phyloP scores from a whole-genome alignment of 2,113 vertebrate genomes.

The Orientallactaga bullata region DNA sequence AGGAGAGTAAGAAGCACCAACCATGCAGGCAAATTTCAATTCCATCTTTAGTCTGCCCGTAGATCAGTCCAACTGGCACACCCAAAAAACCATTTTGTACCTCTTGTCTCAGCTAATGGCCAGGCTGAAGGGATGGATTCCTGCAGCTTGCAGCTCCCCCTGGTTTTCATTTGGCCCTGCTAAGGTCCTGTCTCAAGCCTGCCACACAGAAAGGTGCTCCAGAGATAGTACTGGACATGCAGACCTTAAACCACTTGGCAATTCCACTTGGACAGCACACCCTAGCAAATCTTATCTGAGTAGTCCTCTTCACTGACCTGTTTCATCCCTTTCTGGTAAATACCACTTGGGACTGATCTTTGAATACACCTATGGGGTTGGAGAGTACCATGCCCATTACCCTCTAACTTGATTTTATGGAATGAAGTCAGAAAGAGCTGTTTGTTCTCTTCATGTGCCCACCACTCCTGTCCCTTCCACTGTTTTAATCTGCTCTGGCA shows the following conservation, averaged over 20 bases:
- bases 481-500: conserved; percentile 2
- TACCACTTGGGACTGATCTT: neutral
- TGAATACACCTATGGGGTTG: neutral
- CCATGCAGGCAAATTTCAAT: neutral
- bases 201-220: neutral
- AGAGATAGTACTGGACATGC: neutral
- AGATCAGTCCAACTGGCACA: neutral
- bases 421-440: neutral
- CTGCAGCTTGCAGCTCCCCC: neutral
- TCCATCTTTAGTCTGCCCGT: neutral
- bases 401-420: neutral
- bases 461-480: neutral
- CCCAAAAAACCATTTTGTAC: neutral
- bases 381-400: neutral
- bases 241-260: neutral
- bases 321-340: neutral
- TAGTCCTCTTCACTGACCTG: neutral
- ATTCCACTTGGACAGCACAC: neutral
- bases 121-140: neutral
- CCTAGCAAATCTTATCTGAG: neutral
- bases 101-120: neutral
- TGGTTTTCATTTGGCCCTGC: neutral
- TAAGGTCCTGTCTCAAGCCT: neutral
- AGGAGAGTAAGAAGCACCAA: neutral
- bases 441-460: neutral